phyloP scores from a whole-genome alignment of 1,140 invertebrate species.

The Leguminivora glycinivorella region DNA sequence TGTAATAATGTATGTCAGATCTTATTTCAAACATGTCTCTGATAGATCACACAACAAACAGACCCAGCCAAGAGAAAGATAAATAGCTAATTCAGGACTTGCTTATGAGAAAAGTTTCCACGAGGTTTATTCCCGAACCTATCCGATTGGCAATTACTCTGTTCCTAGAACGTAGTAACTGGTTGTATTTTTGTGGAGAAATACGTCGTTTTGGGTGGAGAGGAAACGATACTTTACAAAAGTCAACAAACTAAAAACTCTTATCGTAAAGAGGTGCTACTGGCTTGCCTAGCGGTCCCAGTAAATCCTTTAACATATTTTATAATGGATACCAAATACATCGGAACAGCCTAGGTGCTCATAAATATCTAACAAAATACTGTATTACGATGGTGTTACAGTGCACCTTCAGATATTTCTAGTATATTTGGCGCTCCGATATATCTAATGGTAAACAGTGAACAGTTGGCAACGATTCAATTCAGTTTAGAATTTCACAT shows the following conservation, averaged over 20 bases:
- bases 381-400: no score
- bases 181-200: not conserved
- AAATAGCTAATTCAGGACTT: conserved; percentile 1
- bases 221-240: not conserved
- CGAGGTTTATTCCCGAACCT: not conserved
- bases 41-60: not conserved
- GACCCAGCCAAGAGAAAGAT: not conserved
- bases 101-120: conserved; percentile 6
- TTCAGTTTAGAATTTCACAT: no score
- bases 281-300: no score
- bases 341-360: no score
- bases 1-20: no score
- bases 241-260: conserved; percentile 5
- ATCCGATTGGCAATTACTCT: not conserved
- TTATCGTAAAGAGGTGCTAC: not conserved
- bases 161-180: not conserved
- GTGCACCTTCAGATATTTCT: no score
- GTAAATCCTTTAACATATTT: no score
- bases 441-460: no score
- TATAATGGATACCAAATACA: no score
- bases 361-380: no score
- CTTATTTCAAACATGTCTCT: not conserved
- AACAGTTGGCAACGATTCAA: no score
- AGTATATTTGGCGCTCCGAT: no score
- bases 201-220: not conserved